A percentile compares a stretch with the other conserved stretches of the same genome.
Conservation (phyloP, 2,888 invertebrate genomes). For the Agriopis aurantiaria region DNA sequence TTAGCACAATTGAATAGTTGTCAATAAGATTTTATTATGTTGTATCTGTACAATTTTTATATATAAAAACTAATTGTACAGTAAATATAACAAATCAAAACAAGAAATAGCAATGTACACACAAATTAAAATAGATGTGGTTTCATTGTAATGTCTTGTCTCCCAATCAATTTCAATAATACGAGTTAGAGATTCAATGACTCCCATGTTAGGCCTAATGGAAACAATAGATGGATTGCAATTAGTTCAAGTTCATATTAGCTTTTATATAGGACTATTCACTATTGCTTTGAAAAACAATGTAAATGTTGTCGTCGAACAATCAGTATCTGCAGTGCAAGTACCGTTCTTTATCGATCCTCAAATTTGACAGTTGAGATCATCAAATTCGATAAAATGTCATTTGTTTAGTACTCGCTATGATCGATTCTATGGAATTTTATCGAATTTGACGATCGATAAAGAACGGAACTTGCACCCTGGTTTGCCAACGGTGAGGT, state of each 20-base stretch:
- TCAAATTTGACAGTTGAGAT: too few relatives aligned
- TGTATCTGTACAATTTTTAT: background rate
- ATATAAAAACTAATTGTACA: background rate
- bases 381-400: too few relatives aligned
- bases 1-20: background rate
- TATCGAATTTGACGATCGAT: too few relatives aligned
- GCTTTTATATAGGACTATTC: background rate
- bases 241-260: background rate
- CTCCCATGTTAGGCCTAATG: slow-evolving; percentile 15
- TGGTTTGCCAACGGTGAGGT: too few relatives aligned
- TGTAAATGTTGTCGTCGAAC: too few relatives aligned
- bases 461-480: too few relatives aligned
- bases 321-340: too few relatives aligned
- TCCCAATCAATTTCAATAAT: slow-evolving; percentile 63
- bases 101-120: background rate
- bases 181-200: slow-evolving; percentile 31
- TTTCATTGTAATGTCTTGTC: slow-evolving; percentile 56
- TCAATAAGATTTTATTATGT: background rate
- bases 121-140: slow-evolving; percentile 47
- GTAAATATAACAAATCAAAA: background rate
- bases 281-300: background rate
- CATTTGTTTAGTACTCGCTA: too few relatives aligned
- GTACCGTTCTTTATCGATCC: too few relatives aligned
- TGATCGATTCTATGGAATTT: too few relatives aligned
- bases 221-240: slow-evolving; percentile 27